These are phyloP conservation scores for Eilema depressum DNA, from an alignment of 2,888 invertebrate species.

Conservation along the genomic window DNA sequence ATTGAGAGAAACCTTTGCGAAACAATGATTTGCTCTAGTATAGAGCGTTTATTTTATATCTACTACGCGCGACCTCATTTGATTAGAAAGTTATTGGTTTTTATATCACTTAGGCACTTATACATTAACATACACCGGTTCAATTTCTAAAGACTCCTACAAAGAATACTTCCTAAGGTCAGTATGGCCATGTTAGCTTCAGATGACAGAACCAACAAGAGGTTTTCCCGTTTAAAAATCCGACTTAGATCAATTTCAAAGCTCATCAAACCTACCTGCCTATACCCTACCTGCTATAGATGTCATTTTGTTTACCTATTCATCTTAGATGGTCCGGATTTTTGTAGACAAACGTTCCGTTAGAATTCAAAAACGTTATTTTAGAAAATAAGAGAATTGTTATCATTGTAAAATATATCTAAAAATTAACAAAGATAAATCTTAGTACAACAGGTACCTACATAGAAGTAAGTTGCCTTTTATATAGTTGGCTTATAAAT, in stretches of 20 bases:
- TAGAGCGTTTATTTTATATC: background rate
- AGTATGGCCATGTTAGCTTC: too few relatives aligned
- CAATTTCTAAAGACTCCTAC: background rate
- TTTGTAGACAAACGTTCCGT: background rate
- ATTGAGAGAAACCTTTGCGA: background rate
- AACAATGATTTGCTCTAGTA: background rate
- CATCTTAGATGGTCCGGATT: background rate
- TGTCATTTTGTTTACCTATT: background rate
- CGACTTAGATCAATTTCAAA: too few relatives aligned
- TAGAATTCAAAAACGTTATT: background rate
- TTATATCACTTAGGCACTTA: background rate
- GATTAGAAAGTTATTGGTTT: background rate
- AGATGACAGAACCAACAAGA: too few relatives aligned
- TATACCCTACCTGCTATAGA: background rate
- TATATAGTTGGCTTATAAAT: too few relatives aligned
- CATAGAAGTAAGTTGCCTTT: too few relatives aligned
- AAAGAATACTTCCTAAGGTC: too few relatives aligned
- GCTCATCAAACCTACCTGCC: background rate
- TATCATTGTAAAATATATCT: background rate
- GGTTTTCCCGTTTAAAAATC: too few relatives aligned
- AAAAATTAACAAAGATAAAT: background rate
- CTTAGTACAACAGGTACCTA: too few relatives aligned
- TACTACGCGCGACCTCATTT: slow-evolving; percentile 1
- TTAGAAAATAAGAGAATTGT: background rate
- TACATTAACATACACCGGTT: background rate